Conservation (phyloP, 2,888 invertebrate species). For the Plemyria rubiginata region DNA sequence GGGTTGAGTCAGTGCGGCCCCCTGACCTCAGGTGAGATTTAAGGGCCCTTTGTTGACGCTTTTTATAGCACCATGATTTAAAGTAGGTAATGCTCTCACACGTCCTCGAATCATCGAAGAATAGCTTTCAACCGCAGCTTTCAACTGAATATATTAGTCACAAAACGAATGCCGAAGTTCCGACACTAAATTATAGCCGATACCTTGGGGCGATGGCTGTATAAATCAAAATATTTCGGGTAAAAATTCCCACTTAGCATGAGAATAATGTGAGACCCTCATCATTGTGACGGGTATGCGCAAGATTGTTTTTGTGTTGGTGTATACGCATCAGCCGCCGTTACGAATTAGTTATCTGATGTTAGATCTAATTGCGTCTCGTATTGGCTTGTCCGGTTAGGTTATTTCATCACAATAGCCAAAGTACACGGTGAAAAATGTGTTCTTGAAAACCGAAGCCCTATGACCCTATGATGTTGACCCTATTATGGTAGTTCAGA, state of each 20-base stretch:
- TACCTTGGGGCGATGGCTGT: slow-evolving; percentile 55
- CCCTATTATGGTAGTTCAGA: too few relatives aligned
- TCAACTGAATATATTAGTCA: slow-evolving; percentile 63
- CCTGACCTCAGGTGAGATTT: slow-evolving; percentile 58
- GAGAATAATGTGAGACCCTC: slow-evolving; percentile 42
- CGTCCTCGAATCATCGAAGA: slow-evolving; percentile 53
- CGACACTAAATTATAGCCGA: slow-evolving; percentile 59
- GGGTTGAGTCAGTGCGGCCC: slow-evolving; percentile 34
- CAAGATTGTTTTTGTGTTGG: slow-evolving; percentile 55
- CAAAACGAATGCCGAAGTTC: slow-evolving; percentile 65
- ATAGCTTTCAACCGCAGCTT: slow-evolving; percentile 46
- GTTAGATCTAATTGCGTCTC: slow-evolving; percentile 67
- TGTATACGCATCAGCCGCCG: slow-evolving; percentile 60
- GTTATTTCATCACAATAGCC: slow-evolving; percentile 62
- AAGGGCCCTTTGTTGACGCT: slow-evolving; percentile 60
- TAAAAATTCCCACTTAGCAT: slow-evolving; percentile 42
- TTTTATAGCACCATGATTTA: slow-evolving; percentile 59
- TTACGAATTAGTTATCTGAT: slow-evolving; percentile 72
- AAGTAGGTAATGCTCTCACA: slow-evolving; percentile 52
- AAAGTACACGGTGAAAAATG: slow-evolving; percentile 15
- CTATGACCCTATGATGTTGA: too few relatives aligned
- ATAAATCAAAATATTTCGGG: slow-evolving; percentile 52
- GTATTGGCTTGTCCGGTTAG: slow-evolving; percentile 49
- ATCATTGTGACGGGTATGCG: slow-evolving; percentile 48
- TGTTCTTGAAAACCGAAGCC: not conserved